Base-by-base conservation (phyloP, 2,888 invertebrate species). In the Ennomos fuscantarius region DNA sequence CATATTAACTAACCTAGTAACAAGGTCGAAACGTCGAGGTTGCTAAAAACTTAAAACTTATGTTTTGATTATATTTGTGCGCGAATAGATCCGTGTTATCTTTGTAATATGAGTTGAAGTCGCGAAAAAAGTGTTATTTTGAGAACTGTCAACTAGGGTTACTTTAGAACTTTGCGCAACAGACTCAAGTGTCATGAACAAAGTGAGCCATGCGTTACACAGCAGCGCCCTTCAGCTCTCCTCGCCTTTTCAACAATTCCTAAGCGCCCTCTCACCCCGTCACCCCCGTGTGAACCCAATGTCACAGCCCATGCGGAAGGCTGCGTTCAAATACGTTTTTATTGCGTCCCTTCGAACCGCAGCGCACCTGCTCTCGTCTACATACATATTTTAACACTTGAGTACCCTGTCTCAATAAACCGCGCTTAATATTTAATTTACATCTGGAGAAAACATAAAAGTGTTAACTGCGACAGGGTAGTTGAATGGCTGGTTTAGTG, bases 281-380 rank as follows among this genome's bases (percentile, higher is more conserved):
- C 44, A 13, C 46, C 24, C 45, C 39, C 9, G 31, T 39, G 41
- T n/a, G 40, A 32, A 32, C 13, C 40, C 40, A 12, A 46, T 41
- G 45, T 53, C 53, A 41, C 53, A 53, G 46, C 53, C 40, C 35
- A 46, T 41, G 40, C 40, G 53, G 13, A 34, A 33, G 44, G 44
- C 44, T 42, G 48, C 54, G 37, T 48, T 37, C 48, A 39, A 55
- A 55, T 55, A 55, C 48, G 49, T 43, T 49, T 49, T 55, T 55
- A 55, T 55, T 55, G 39, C 55, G 44, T 44, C 55, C 48, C 41
- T 55, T 49, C 44, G 35, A 48, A 39, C 55, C 46, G 13, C 51
- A 44, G 31, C 39, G 43, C 51, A 43, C 51, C 51, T 51, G 43
- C 37, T 32, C 41, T 49, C 36, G 41, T 11, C 41, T n/a, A 13